Evolutionary conservation across 1,140 invertebrate genomes (phyloP).

Genomic region (Acromyrmex echinatior): DNA sequence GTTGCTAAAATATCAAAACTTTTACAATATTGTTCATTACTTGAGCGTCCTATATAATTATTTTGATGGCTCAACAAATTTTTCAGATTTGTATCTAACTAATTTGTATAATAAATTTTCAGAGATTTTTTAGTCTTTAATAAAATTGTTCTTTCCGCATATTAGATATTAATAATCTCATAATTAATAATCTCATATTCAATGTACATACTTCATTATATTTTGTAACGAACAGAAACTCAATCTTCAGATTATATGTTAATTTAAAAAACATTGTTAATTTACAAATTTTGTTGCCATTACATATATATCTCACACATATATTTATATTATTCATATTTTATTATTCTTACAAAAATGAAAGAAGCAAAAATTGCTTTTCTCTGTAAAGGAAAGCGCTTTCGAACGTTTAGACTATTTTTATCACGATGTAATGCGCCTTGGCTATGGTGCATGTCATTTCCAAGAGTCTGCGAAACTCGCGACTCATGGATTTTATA

Average conservation of each 20-base stretch:
- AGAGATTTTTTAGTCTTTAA: too few relatives aligned
- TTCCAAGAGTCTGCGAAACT: not conserved
- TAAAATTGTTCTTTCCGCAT: too few relatives aligned
- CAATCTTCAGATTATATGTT: not conserved
- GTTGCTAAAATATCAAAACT: too few relatives aligned
- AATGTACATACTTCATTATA: not conserved
- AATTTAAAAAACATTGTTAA: not conserved
- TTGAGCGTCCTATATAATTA: too few relatives aligned
- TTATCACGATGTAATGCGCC: not conserved
- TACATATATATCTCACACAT: not conserved
- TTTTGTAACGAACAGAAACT: not conserved
- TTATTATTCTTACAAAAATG: not conserved
- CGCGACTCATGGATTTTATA: constrained; percentile 23
- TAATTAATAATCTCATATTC: not conserved
- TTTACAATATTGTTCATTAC: too few relatives aligned
- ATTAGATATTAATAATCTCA: not conserved
- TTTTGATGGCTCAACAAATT: too few relatives aligned
- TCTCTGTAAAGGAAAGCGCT: not conserved
- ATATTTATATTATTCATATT: not conserved
- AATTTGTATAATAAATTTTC: too few relatives aligned
- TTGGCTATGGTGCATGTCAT: constrained; percentile 20
- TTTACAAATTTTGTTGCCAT: not conserved
- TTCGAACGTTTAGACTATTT: constrained; percentile 20
- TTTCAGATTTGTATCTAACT: too few relatives aligned
- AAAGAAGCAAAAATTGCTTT: not conserved